A percentile compares a stretch with the other conserved stretches of the same genome.
Conservation (phyloP, 2,113 vertebrate genomes). For the Empidonax traillii region DNA sequence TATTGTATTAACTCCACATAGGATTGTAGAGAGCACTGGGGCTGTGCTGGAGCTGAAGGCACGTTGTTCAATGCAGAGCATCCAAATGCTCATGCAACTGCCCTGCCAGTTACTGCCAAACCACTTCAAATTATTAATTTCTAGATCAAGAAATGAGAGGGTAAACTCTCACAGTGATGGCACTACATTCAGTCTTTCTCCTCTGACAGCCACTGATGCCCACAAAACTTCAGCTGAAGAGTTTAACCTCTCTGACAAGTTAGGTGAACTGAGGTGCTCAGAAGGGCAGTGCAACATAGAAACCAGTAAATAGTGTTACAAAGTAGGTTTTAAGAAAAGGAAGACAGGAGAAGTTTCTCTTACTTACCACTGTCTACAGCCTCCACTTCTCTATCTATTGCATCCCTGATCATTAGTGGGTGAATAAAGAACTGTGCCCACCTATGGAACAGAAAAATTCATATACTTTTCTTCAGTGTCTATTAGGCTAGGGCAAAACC, state of each 20-base stretch:
- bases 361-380: conserved; percentile 95
- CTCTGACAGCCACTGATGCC: background rate
- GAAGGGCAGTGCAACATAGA: background rate
- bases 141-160: background rate
- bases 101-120: background rate
- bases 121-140: background rate
- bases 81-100: background rate
- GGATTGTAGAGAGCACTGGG: background rate
- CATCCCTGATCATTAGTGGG: conserved; percentile 93
- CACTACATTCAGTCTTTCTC: background rate
- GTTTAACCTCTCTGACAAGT: background rate
- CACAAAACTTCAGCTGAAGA: background rate
- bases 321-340: background rate
- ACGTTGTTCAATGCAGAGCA: background rate
- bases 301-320: background rate
- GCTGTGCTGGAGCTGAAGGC: background rate
- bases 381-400: conserved; percentile 94
- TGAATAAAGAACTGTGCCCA: conserved; percentile 98
- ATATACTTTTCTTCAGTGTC: background rate
- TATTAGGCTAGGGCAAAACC: background rate
- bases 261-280: background rate
- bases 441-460: conserved; percentile 67
- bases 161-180: background rate
- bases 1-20: background rate
- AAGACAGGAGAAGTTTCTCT: background rate